Evolutionary conservation across 1,140 invertebrate species (phyloP).

Genomic region (Drosophila mayri): DNA sequence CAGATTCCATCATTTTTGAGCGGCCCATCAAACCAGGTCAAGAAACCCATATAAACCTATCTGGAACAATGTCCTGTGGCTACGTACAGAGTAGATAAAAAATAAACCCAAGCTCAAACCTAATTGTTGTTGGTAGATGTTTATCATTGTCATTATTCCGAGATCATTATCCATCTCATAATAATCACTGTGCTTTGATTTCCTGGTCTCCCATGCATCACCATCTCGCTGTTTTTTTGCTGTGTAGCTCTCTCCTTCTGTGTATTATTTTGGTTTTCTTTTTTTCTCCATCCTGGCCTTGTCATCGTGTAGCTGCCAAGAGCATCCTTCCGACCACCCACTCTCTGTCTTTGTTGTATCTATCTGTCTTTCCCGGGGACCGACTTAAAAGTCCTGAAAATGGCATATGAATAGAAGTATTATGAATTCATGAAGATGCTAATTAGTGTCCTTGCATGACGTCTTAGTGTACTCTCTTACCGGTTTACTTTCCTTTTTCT

Average conservation of each 20-base stretch:
- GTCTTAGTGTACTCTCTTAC: constrained; percentile 30
- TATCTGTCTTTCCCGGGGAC: constrained; percentile 11
- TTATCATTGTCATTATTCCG: constrained; percentile 60
- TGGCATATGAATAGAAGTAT: constrained; percentile 18
- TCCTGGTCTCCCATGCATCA: constrained; percentile 4
- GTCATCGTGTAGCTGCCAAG: constrained; percentile 33
- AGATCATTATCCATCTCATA: constrained; percentile 41
- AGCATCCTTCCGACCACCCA: constrained; percentile 8
- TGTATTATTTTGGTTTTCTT: constrained; percentile 19
- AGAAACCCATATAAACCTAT: constrained; percentile 56
- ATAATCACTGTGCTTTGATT: constrained; percentile 28
- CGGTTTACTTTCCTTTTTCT: constrained; percentile 15
- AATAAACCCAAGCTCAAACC: constrained; percentile 42
- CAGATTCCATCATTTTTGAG: constrained; percentile 85
- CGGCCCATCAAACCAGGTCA: constrained; percentile 81
- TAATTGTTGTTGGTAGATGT: constrained; percentile 78
- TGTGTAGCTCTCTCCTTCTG: constrained; percentile 56
- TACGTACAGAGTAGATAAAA: constrained; percentile 69
- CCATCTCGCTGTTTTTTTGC: constrained; percentile 66
- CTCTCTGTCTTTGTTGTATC: constrained; percentile 8
- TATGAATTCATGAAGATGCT: constrained; percentile 24
- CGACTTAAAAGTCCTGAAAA: constrained; percentile 1
- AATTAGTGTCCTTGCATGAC: constrained; percentile 40
- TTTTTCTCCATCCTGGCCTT: constrained; percentile 25
- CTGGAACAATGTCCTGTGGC: constrained; percentile 58